Evolutionary conservation across 2,797 vertebrate species (phyloP).

Genomic region (Pristis pectinata): DNA sequence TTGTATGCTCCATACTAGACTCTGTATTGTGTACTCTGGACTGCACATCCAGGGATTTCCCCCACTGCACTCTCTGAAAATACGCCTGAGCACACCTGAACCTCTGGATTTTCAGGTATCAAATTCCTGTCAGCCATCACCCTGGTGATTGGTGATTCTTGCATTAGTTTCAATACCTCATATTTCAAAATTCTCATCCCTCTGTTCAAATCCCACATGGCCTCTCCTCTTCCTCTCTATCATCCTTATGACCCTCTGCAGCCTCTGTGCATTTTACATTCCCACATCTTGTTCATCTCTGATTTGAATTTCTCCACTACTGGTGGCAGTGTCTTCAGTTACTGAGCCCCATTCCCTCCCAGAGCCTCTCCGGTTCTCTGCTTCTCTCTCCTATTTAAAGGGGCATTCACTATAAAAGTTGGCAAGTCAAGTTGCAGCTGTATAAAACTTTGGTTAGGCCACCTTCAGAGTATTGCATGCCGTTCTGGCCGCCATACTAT

Average conservation of each 20-base stretch:
- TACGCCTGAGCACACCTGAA: no score
- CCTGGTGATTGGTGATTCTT: neutral
- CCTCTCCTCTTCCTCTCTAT: neutral
- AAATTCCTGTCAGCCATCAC: neutral
- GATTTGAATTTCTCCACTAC: neutral
- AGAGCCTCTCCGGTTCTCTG: neutral
- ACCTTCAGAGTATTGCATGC: no score
- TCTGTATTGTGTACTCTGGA: no score
- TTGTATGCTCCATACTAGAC: no score
- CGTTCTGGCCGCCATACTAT: no score
- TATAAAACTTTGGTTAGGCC: no score
- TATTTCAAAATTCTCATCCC: neutral
- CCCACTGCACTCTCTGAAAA: no score
- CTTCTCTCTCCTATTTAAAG: neutral
- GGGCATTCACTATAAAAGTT: no score
- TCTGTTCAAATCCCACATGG: no score
- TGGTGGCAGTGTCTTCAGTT: neutral
- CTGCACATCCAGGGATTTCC: no score
- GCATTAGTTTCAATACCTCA: neutral
- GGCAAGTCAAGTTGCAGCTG: no score
- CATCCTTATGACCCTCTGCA: neutral
- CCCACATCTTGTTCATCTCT: neutral
- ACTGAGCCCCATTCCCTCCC: neutral
- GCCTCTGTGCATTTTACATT: neutral
- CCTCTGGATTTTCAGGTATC: neutral